Conservation (phyloP, 2,113 vertebrate species). For the Ceuthmochares aereus region DNA sequence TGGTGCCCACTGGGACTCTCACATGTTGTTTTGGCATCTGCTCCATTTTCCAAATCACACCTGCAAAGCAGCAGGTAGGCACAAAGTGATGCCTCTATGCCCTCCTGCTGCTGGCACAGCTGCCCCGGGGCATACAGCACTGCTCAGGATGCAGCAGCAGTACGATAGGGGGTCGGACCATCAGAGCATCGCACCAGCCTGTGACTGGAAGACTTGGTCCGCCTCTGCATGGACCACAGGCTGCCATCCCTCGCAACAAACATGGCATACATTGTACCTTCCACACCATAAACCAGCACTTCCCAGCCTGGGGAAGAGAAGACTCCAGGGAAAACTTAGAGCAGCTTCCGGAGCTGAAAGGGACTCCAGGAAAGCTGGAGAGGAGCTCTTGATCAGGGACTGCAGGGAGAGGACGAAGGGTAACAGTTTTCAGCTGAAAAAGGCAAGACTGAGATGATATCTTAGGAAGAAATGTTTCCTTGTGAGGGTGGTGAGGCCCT, state of each 20-base stretch:
- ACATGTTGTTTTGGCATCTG: not conserved
- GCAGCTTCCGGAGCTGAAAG: too few relatives aligned
- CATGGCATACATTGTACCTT: fast-evolving
- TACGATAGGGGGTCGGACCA: not conserved
- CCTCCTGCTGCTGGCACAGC: not conserved
- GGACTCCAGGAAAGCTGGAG: too few relatives aligned
- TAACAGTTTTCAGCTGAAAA: too few relatives aligned
- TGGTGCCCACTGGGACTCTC: not conserved
- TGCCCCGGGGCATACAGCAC: fast-evolving
- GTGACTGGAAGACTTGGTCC: not conserved
- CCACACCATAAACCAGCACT: fast-evolving
- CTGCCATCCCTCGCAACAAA: not conserved
- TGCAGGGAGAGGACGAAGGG: too few relatives aligned
- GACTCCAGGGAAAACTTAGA: too few relatives aligned
- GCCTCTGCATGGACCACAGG: not conserved
- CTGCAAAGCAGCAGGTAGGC: not conserved
- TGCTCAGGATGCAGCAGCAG: not conserved
- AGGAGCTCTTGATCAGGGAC: too few relatives aligned
- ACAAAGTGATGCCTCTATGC: fast-evolving
- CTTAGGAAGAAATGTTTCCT: too few relatives aligned
- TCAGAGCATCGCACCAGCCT: fast-evolving
- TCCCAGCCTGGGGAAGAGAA: too few relatives aligned
- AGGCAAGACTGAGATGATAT: too few relatives aligned
- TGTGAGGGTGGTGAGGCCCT: too few relatives aligned
- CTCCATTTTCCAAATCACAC: not conserved